Evolutionary conservation across 2,113 vertebrate species (phyloP).

Genomic region (Lophura nycthemera): DNA sequence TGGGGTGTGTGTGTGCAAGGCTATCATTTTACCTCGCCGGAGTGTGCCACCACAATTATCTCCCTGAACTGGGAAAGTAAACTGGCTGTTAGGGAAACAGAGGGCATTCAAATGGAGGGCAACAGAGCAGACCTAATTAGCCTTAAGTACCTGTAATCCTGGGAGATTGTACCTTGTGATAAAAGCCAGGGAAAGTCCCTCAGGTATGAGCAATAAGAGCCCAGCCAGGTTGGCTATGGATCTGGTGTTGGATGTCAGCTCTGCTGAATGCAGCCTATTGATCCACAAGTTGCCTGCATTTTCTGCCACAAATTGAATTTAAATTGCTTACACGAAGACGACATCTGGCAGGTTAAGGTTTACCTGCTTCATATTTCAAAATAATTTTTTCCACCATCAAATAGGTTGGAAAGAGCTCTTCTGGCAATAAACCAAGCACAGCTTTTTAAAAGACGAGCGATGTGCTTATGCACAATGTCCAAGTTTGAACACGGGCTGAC

Average conservation of each 20-base stretch:
- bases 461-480: rapidly evolving
- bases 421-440: conserved; percentile 22
- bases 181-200: conserved; percentile 86
- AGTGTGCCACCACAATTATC: conserved; percentile 76
- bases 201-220: conserved; percentile 82
- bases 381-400: conserved; percentile 44
- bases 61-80: conserved; percentile 70
- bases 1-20: neutral
- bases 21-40: conserved; percentile 78
- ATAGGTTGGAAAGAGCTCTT: neutral
- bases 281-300: conserved; percentile 79
- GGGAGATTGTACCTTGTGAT: conserved; percentile 85
- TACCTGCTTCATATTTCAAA: conserved; percentile 79
- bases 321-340: conserved; percentile 74
- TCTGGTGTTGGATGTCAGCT: conserved; percentile 88
- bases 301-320: conserved; percentile 83
- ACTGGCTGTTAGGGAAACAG: conserved; percentile 79
- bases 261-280: conserved; percentile 87
- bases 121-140: conserved; percentile 94
- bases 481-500: neutral
- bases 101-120: conserved; percentile 81
- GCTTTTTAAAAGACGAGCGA: neutral
- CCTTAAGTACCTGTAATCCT: conserved; percentile 96
- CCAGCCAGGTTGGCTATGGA: conserved; percentile 80
- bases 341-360: conserved; percentile 73